Percentiles rank a stretch among this genome's conserved stretches.
phyloP scores from a whole-genome alignment of 2,888 invertebrate species.

The Bugulina stolonifera region DNA sequence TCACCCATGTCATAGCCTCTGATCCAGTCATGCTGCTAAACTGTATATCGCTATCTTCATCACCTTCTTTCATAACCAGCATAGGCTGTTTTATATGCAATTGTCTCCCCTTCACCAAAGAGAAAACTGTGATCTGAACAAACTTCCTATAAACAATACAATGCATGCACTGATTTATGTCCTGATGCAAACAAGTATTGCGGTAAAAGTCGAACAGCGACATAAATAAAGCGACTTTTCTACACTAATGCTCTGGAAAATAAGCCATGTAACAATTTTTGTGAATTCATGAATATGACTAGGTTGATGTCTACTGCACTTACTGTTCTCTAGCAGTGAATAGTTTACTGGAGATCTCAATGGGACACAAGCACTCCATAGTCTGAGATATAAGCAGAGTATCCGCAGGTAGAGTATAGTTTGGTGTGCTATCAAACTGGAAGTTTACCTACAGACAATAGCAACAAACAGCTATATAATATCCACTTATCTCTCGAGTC shows the following conservation, averaged over 20 bases:
- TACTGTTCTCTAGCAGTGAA: constrained; percentile 60
- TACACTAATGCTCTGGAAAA: too few species aligned
- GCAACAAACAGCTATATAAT: not conserved
- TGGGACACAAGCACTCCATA: constrained; percentile 56
- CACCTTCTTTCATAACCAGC: not conserved
- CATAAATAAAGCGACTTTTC: too few species aligned
- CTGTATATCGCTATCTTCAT: not conserved
- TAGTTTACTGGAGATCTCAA: constrained; percentile 72
- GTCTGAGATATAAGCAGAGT: not conserved
- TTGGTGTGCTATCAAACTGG: not conserved
- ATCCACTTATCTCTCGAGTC: not conserved
- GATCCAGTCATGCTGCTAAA: not conserved
- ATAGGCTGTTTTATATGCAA: not conserved
- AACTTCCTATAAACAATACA: constrained; percentile 1
- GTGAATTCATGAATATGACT: too few species aligned
- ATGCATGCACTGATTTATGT: too few species aligned
- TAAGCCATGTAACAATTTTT: too few species aligned
- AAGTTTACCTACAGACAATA: not conserved
- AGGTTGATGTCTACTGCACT: too few species aligned
- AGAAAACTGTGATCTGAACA: constrained; percentile 15
- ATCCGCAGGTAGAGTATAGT: constrained; percentile 1
- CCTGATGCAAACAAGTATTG: too few species aligned
- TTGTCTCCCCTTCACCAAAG: not conserved
- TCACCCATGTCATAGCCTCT: not conserved
- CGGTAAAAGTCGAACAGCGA: too few species aligned